Conservation (phyloP, 2,797 vertebrate species). For the Perodicticus potto region DNA sequence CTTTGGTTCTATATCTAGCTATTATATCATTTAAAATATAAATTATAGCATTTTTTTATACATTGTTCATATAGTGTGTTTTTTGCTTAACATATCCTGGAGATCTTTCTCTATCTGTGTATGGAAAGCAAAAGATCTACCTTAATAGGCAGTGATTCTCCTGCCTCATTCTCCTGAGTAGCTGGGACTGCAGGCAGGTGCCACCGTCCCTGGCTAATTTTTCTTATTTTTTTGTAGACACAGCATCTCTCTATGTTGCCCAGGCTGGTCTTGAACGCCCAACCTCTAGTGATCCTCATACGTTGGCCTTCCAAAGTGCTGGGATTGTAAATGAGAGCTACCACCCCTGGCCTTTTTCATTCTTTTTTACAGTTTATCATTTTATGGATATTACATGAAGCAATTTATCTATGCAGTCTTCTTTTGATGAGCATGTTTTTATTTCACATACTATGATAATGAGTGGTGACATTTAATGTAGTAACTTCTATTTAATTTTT, state of each 20-base stretch:
- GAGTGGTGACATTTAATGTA: background rate
- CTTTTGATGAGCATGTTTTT: background rate
- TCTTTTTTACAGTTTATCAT: conserved; percentile 18
- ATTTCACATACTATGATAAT: conserved; percentile 2
- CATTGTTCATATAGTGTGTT: background rate
- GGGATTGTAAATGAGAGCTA: background rate
- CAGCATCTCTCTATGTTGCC: background rate
- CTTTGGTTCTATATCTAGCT: background rate
- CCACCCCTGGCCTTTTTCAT: background rate
- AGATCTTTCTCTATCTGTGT: background rate
- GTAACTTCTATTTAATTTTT: conserved; percentile 15
- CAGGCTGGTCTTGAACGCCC: background rate
- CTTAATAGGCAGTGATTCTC: background rate
- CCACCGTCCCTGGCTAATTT: background rate
- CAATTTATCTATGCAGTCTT: background rate
- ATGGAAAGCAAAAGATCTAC: background rate
- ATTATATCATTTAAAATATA: background rate
- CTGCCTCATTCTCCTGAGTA: background rate
- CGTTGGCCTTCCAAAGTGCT: background rate
- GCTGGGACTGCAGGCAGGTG: background rate
- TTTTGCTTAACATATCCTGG: conserved; percentile 23
- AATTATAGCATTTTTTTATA: background rate
- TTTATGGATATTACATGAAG: background rate
- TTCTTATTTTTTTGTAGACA: background rate
- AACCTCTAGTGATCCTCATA: background rate